phyloP scores from a whole-genome alignment of 2,888 invertebrate species.

The Macropis europaea region DNA sequence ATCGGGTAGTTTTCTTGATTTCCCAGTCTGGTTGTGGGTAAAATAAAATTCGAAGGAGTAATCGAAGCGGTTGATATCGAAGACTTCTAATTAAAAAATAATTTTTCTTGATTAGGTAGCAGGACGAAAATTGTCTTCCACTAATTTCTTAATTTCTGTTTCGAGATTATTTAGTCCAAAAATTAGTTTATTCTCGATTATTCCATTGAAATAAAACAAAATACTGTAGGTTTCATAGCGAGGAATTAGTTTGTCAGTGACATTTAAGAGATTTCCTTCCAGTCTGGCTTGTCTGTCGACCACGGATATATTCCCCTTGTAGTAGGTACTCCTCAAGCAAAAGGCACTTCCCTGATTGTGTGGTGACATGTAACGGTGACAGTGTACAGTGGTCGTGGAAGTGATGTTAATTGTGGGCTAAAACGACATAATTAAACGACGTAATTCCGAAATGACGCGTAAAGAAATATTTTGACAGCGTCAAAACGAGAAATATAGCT shows the following conservation, averaged over 20 bases:
- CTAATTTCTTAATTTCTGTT: too few species aligned
- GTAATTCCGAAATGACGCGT: neutral
- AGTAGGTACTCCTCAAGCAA: conserved; percentile 20
- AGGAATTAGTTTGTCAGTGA: neutral
- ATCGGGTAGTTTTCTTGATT: too few species aligned
- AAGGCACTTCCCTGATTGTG: conserved; percentile 43
- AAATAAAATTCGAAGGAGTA: too few species aligned
- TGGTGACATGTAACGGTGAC: conserved; percentile 53
- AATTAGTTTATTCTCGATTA: too few species aligned
- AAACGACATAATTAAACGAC: conserved; percentile 11
- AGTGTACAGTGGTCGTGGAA: conserved; percentile 57
- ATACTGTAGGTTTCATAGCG: neutral
- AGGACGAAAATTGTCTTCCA: too few species aligned
- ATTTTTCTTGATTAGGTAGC: too few species aligned
- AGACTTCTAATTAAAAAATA: too few species aligned
- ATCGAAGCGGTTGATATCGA: too few species aligned
- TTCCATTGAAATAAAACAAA: neutral
- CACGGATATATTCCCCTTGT: conserved; percentile 47
- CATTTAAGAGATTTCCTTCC: conserved; percentile 19
- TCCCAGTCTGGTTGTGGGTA: too few species aligned
- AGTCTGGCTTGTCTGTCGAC: conserved; percentile 39
- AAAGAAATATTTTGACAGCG: neutral
- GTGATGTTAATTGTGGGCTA: conserved; percentile 53
- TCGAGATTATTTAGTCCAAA: too few species aligned
- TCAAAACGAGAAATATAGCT: neutral